Evolutionary conservation across 2,113 vertebrate genomes (phyloP).

Genomic region (Orycteropus afer): DNA sequence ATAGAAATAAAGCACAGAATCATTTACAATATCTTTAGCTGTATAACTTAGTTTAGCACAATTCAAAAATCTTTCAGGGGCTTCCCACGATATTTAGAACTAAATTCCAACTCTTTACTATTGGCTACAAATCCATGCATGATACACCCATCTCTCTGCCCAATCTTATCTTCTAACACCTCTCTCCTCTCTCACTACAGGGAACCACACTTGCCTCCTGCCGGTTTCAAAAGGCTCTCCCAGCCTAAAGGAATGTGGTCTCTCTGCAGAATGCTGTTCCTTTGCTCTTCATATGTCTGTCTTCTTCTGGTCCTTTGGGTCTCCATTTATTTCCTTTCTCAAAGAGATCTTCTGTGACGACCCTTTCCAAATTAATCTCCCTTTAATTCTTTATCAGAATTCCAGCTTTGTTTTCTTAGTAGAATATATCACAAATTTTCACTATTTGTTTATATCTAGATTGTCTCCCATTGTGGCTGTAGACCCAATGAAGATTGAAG

Average conservation of each 20-base stretch:
- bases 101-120: neutral
- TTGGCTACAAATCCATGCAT: neutral
- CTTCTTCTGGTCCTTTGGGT: slow-evolving; percentile 33
- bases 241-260: slow-evolving; percentile 32
- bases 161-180: slow-evolving; percentile 13
- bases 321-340: slow-evolving; percentile 47
- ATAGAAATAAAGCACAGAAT: neutral
- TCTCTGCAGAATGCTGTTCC: slow-evolving; percentile 46
- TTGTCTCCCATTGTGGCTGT: neutral
- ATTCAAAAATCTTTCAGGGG: slow-evolving; percentile 43
- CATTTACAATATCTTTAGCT: slow-evolving; percentile 33
- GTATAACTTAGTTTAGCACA: neutral
- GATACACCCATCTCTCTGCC: neutral
- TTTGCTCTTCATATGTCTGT: slow-evolving; percentile 31
- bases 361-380: neutral
- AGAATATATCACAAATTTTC: neutral
- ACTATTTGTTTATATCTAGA: neutral
- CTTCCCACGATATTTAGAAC: slow-evolving; percentile 1
- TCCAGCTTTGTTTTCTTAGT: neutral
- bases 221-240: slow-evolving; percentile 50
- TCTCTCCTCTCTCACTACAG: slow-evolving; percentile 12
- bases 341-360: neutral
- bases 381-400: neutral
- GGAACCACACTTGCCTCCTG: slow-evolving; percentile 38
- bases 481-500: neutral